These are phyloP conservation scores for Pseudochromis fuscus DNA, from an alignment of 2,797 vertebrate species.

Conservation along the genomic window DNA sequence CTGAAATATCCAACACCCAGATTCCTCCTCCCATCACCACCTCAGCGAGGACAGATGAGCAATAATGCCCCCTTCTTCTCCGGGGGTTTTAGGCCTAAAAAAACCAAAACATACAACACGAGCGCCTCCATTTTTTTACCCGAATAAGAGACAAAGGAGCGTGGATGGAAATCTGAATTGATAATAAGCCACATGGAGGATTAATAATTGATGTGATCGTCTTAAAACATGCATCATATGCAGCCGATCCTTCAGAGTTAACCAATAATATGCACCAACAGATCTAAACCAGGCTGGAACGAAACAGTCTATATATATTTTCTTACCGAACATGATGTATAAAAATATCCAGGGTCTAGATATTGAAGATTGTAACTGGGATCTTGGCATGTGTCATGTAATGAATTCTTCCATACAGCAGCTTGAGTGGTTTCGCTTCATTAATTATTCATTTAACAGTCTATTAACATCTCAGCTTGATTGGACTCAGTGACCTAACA, in stretches of 20 bases:
- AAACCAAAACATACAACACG: not conserved
- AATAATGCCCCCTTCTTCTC: not conserved
- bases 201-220: not conserved
- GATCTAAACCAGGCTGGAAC: no score
- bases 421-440: slow-evolving; percentile 36
- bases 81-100: not conserved
- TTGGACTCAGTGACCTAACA: slow-evolving; percentile 68
- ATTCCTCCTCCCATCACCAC: slow-evolving; percentile 65
- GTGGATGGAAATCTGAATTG: not conserved
- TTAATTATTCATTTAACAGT: slow-evolving; percentile 71
- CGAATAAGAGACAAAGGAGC: not conserved
- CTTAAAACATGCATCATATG: not conserved
- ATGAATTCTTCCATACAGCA: slow-evolving; percentile 30
- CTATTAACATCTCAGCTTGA: slow-evolving; percentile 59
- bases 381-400: not conserved
- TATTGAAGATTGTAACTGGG: not conserved
- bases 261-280: not conserved
- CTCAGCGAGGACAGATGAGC: slow-evolving; percentile 48
- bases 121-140: not conserved
- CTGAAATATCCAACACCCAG: slow-evolving; percentile 74
- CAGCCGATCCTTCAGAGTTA: not conserved
- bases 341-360: not conserved
- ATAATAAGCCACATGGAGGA: not conserved
- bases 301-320: no score
- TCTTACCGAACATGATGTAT: not conserved